A percentile compares a stretch with the other conserved stretches of the same genome.
These are phyloP conservation scores for Stegodyphus mimosarum DNA, from an alignment of 1,140 invertebrate genomes.

Conservation along the genomic window DNA sequence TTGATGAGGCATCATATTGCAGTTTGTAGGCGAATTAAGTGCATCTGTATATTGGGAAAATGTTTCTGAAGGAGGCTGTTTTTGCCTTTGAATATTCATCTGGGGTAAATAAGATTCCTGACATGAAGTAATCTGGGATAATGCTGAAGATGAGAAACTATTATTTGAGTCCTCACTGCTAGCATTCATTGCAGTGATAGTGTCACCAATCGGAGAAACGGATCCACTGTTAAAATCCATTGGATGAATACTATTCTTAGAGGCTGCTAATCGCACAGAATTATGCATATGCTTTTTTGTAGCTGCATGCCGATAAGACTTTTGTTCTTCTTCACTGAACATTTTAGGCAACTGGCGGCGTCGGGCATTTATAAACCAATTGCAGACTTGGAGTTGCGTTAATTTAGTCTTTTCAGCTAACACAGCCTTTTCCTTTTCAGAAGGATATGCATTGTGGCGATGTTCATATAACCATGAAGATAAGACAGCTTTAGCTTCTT, in stretches of 20 bases:
- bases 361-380: slow-evolving; percentile 97
- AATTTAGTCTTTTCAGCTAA: slow-evolving; percentile 88
- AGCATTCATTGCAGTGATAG: slow-evolving; percentile 45
- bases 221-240: slow-evolving; percentile 18
- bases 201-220: slow-evolving; percentile 44
- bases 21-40: slow-evolving; percentile 1
- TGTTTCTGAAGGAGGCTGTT: slow-evolving; percentile 31
- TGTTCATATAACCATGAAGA: slow-evolving; percentile 94
- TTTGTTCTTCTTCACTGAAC: slow-evolving; percentile 89
- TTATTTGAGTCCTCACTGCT: slow-evolving; percentile 54
- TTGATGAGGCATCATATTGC: slow-evolving; percentile 1
- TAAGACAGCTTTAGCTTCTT: slow-evolving; percentile 89
- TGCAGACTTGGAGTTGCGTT: slow-evolving; percentile 87
- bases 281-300: slow-evolving; percentile 74
- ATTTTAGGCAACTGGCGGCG: slow-evolving; percentile 91
- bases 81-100: slow-evolving; percentile 63
- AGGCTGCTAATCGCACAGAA: slow-evolving; percentile 64
- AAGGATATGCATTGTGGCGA: slow-evolving; percentile 94
- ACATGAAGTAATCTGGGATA: slow-evolving; percentile 25
- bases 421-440: slow-evolving; percentile 87
- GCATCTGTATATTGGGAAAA: slow-evolving; percentile 11
- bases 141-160: slow-evolving; percentile 26
- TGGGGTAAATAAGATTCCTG: slow-evolving; percentile 59
- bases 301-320: slow-evolving; percentile 91
- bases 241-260: neutral